Conservation (phyloP, 1,140 invertebrate species). For the Hylaeus anthracinus region DNA sequence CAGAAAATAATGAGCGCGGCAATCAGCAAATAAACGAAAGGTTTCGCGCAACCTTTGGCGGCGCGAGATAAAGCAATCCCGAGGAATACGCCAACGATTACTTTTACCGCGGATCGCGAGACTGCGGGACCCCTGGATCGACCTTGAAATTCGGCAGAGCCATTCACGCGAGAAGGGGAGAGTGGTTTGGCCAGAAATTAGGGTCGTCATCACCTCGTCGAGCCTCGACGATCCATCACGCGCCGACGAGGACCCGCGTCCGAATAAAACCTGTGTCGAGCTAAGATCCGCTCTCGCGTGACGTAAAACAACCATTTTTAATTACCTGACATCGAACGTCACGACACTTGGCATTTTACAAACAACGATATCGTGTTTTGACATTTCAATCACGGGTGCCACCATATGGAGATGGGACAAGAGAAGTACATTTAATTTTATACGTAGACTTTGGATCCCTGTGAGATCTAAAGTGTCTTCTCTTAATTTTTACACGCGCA, state of each 20-base stretch:
- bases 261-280: too few species aligned
- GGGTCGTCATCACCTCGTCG: slow-evolving; percentile 14
- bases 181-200: slow-evolving; percentile 60
- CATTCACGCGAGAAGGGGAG: slow-evolving; percentile 41
- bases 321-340: too few species aligned
- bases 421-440: too few species aligned
- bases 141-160: slow-evolving; percentile 56
- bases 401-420: too few species aligned
- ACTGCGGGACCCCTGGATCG: slow-evolving; percentile 3
- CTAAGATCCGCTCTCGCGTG: too few species aligned
- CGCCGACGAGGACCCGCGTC: neutral
- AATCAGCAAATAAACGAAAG: neutral
- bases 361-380: too few species aligned
- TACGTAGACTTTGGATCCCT: too few species aligned
- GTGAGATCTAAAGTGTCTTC: too few species aligned
- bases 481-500: too few species aligned
- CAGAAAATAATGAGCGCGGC: neutral
- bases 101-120: slow-evolving; percentile 1
- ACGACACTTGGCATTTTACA: too few species aligned
- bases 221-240: neutral
- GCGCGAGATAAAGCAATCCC: neutral
- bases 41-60: neutral
- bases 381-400: too few species aligned
- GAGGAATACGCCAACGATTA: neutral
- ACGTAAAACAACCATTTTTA: too few species aligned